Conservation (phyloP, 2,113 vertebrate genomes). For the Psophia crepitans region DNA sequence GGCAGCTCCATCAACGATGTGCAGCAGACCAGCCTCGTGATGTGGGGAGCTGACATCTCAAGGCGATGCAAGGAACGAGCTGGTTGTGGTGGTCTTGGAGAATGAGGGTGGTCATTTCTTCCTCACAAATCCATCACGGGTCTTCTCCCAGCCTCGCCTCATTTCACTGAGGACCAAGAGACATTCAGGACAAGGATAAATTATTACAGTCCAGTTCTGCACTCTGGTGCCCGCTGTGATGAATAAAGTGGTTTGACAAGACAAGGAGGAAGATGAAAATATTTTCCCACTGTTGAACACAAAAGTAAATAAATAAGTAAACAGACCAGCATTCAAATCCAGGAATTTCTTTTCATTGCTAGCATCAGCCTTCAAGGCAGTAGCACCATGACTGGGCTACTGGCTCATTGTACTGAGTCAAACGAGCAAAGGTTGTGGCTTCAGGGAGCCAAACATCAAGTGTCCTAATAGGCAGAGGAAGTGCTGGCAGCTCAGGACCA, state of each 20-base stretch:
- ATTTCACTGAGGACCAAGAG: neutral
- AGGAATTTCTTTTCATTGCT: slow-evolving; percentile 56
- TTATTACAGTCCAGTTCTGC: neutral
- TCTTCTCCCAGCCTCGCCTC: neutral
- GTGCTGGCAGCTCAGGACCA: neutral
- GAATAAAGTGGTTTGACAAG: slow-evolving; percentile 38
- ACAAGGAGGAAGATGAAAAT: slow-evolving; percentile 15
- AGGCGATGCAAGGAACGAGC: neutral
- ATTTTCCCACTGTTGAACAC: slow-evolving; percentile 24
- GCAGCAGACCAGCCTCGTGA: accelerated
- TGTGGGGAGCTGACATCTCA: accelerated
- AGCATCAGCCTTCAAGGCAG: slow-evolving; percentile 50
- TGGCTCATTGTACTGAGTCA: neutral
- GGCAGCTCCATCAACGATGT: neutral
- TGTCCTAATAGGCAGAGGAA: neutral
- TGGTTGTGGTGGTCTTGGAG: neutral
- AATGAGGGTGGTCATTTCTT: neutral
- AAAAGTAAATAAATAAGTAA: slow-evolving; percentile 64
- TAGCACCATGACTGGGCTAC: too few relatives aligned
- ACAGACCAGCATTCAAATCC: slow-evolving; percentile 46
- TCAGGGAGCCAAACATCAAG: neutral
- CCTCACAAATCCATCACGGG: neutral
- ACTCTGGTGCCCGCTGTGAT: neutral
- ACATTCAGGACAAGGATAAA: neutral
- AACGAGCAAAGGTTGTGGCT: slow-evolving; percentile 23